A percentile compares a stretch with the other conserved stretches of the same genome.
Conservation (phyloP, 2,113 vertebrate species). For the Isichthys henryi region DNA sequence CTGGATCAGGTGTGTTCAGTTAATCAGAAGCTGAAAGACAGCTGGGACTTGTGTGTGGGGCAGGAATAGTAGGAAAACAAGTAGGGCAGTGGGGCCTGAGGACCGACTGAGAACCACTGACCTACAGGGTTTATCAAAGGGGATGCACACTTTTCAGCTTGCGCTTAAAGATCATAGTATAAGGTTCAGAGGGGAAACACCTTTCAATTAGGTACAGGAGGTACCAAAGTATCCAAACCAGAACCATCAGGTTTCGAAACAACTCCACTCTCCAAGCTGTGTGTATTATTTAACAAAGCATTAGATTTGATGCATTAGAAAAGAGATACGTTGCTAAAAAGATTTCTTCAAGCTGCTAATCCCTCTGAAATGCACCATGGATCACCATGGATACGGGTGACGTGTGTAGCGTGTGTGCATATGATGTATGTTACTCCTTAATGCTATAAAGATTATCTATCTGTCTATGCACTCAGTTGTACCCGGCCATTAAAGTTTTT, state of each 20-base stretch:
- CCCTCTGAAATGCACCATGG: neutral
- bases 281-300: neutral
- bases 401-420: too few species aligned
- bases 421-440: too few species aligned
- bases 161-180: neutral
- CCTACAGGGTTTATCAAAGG: neutral
- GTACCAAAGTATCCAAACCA: too few species aligned
- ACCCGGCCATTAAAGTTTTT: neutral
- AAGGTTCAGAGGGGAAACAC: neutral
- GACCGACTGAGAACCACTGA: neutral
- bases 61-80: too few species aligned
- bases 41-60: too few species aligned
- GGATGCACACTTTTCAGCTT: neutral
- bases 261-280: too few species aligned
- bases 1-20: too few species aligned
- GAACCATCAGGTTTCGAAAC: too few species aligned
- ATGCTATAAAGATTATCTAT: too few species aligned
- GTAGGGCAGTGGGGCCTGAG: too few species aligned
- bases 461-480: neutral
- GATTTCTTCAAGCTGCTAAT: neutral
- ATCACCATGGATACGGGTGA: neutral
- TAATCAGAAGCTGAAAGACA: too few species aligned
- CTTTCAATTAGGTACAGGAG: neutral
- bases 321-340: neutral
- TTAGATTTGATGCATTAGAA: too few species aligned